Percentiles rank a stretch among this genome's conserved stretches.
Conservation (phyloP, 2,888 invertebrate species). For the Dolomedes plantarius region DNA sequence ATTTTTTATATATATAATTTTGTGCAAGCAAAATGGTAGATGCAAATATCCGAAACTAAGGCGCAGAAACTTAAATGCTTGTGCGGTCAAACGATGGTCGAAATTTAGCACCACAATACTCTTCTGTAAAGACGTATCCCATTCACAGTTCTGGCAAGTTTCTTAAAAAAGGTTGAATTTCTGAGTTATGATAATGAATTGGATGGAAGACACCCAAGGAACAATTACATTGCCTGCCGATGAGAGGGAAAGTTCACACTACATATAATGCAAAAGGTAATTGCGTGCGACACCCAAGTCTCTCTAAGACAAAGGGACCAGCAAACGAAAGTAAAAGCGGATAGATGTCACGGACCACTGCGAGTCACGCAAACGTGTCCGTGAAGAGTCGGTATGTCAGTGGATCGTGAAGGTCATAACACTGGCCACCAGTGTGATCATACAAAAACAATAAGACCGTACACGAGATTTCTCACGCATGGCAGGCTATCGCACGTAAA, state of each 20-base stretch:
- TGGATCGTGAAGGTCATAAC: constrained; percentile 8
- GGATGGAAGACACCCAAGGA: too few relatives aligned
- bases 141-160: too few relatives aligned
- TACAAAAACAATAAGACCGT: neutral
- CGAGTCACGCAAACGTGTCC: neutral
- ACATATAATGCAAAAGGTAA: neutral
- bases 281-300: neutral
- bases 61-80: too few relatives aligned
- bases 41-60: too few relatives aligned
- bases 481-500: neutral
- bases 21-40: too few relatives aligned
- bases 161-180: too few relatives aligned
- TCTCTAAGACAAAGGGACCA: neutral
- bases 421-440: neutral
- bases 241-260: neutral
- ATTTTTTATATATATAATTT: too few relatives aligned
- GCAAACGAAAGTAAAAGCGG: neutral
- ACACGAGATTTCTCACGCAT: neutral
- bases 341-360: neutral
- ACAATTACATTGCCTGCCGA: too few relatives aligned
- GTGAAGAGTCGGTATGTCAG: constrained; percentile 2
- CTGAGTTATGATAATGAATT: too few relatives aligned
- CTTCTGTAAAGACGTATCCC: too few relatives aligned
- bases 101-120: too few relatives aligned
- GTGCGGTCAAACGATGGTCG: too few relatives aligned